A percentile compares a stretch with the other conserved stretches of the same genome.
Evolutionary conservation across 2,888 invertebrate species (phyloP).

Genomic region (Kuschelorhynchus macadamiae): DNA sequence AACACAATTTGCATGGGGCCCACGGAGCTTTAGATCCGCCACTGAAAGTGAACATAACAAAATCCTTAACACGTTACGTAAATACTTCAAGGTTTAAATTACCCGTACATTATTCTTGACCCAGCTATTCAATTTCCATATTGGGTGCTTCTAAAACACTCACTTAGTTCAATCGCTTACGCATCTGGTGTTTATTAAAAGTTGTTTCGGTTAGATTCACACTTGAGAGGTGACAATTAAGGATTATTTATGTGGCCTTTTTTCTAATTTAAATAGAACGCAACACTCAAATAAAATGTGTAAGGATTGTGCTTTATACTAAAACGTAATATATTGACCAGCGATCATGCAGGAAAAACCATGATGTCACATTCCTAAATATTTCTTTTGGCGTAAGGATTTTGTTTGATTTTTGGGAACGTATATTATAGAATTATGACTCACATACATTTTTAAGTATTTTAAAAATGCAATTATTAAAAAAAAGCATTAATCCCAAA

Average conservation of each 20-base stretch:
- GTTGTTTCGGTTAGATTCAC: slow-evolving; percentile 30
- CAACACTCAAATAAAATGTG: neutral
- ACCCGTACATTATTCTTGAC: slow-evolving; percentile 17
- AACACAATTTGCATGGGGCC: too few relatives aligned
- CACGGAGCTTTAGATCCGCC: too few relatives aligned
- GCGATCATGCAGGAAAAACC: neutral
- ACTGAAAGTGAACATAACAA: too few relatives aligned
- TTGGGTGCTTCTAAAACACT: slow-evolving; percentile 33
- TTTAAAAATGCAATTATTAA: too few relatives aligned
- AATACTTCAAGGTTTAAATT: neutral
- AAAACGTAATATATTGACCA: slow-evolving; percentile 7
- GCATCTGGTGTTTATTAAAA: slow-evolving; percentile 47
- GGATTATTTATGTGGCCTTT: slow-evolving; percentile 36
- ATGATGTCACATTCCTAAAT: neutral
- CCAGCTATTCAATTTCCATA: slow-evolving; percentile 41
- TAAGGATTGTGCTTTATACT: neutral
- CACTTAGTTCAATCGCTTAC: slow-evolving; percentile 36
- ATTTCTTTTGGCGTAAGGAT: neutral
- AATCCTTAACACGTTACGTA: too few relatives aligned
- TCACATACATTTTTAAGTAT: too few relatives aligned
- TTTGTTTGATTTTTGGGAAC: too few relatives aligned
- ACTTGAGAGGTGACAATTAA: slow-evolving; percentile 49
- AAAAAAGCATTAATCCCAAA: too few relatives aligned
- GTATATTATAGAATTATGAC: too few relatives aligned
- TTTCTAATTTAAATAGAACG: slow-evolving; percentile 13